phyloP scores from a whole-genome alignment of 1,140 invertebrate genomes.

The Orchesella cincta region DNA sequence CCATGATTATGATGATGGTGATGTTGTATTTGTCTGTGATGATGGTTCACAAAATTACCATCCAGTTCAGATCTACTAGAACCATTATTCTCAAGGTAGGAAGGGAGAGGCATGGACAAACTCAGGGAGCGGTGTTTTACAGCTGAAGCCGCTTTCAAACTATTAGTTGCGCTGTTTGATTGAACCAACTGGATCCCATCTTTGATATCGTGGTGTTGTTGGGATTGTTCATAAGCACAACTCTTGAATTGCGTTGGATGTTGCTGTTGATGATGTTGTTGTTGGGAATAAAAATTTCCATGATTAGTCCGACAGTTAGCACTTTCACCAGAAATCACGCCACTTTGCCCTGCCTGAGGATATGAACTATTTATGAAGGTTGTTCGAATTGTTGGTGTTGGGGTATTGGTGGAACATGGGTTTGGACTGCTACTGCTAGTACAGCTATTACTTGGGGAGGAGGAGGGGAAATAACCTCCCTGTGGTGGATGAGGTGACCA shows the following conservation, averaged over 20 bases:
- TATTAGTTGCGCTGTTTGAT: background rate
- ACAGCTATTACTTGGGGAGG: constrained; percentile 1
- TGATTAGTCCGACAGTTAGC: background rate
- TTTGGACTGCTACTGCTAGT: constrained; percentile 19
- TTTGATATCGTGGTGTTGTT: constrained; percentile 31
- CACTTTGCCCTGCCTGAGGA: no score
- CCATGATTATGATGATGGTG: background rate
- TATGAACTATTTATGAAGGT: constrained; percentile 1
- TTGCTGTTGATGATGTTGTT: constrained; percentile 31
- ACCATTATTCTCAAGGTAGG: constrained; percentile 30
- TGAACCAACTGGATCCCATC: constrained; percentile 26
- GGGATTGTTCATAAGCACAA: constrained; percentile 42
- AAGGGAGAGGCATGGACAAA: constrained; percentile 37
- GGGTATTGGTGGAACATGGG: background rate
- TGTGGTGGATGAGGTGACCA: constrained; percentile 18
- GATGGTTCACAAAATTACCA: background rate
- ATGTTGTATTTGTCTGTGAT: background rate
- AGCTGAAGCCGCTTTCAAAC: constrained; percentile 30
- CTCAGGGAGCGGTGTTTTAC: constrained; percentile 45
- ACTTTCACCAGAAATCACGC: constrained; percentile 14
- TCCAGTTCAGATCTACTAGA: constrained; percentile 30
- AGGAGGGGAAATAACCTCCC: constrained; percentile 2
- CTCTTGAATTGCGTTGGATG: constrained; percentile 42
- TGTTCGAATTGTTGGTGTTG: background rate
- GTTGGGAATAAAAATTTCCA: constrained; percentile 10